These are phyloP conservation scores for Lanius ludovicianus DNA, from an alignment of 2,113 vertebrate genomes.

Conservation along the genomic window DNA sequence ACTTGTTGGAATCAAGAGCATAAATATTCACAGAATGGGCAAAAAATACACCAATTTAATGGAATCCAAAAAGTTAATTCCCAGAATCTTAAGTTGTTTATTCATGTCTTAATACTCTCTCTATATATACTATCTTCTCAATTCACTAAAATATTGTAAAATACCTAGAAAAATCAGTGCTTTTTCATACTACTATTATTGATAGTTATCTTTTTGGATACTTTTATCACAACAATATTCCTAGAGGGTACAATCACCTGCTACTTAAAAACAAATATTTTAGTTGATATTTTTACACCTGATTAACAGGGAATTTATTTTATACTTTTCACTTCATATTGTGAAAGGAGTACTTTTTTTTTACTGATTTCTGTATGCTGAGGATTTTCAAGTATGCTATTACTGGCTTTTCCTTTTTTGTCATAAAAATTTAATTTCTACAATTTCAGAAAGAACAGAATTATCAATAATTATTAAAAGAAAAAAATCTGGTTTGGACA, in stretches of 20 bases:
- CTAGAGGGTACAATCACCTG: not conserved
- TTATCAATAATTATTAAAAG: not conserved
- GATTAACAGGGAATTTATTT: not conserved
- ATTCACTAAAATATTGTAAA: not conserved
- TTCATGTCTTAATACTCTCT: not conserved
- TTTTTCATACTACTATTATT: fast-evolving
- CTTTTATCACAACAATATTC: not conserved
- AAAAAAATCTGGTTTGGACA: not conserved
- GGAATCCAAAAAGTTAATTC: not conserved
- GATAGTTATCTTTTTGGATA: not conserved
- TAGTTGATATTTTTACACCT: not conserved
- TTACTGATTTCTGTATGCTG: not conserved
- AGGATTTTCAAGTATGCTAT: not conserved
- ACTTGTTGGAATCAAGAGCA: not conserved
- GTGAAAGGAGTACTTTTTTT: not conserved
- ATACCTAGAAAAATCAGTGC: not conserved
- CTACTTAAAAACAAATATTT: not conserved
- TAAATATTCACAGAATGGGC: not conserved
- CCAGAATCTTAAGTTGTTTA: not conserved
- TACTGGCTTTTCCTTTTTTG: not conserved
- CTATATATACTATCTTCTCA: not conserved
- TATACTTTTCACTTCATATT: not conserved
- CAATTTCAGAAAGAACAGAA: not conserved
- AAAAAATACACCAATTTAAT: not conserved
- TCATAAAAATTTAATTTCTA: not conserved